phyloP scores from a whole-genome alignment of 2,888 invertebrate species.

The Acronicta aceris region DNA sequence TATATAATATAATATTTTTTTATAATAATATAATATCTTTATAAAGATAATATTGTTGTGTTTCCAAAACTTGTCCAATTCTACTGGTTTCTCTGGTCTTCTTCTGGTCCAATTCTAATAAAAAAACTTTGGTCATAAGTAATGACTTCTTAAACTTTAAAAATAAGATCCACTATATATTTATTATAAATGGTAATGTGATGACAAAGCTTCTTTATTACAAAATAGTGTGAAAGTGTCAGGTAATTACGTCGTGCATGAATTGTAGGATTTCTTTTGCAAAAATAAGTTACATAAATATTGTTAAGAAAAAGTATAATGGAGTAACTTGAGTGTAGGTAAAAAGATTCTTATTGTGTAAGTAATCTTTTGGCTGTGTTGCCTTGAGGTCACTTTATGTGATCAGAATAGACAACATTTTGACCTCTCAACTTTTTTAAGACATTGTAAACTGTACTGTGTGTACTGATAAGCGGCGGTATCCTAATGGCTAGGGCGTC shows the following conservation, averaged over 20 bases:
- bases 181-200: not conserved
- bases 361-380: constrained; percentile 29
- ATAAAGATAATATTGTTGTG: not conserved
- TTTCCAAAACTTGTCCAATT: not conserved
- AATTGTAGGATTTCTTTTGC: constrained; percentile 2
- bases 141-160: too few relatives aligned
- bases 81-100: too few relatives aligned
- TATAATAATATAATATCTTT: not conserved
- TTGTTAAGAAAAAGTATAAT: constrained; percentile 9
- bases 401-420: constrained; percentile 12
- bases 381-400: constrained; percentile 19
- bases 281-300: constrained; percentile 17
- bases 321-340: constrained; percentile 25
- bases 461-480: too few relatives aligned
- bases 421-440: not conserved
- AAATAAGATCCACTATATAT: too few relatives aligned
- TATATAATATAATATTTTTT: too few relatives aligned
- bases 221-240: constrained; percentile 24
- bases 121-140: too few relatives aligned
- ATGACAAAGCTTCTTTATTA: not conserved
- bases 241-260: constrained; percentile 9
- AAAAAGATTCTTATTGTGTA: constrained; percentile 35
- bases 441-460: too few relatives aligned
- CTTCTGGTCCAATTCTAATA: too few relatives aligned
- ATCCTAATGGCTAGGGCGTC: too few relatives aligned